Conservation (phyloP, 1,140 invertebrate genomes). For the Aphidius ervi region DNA sequence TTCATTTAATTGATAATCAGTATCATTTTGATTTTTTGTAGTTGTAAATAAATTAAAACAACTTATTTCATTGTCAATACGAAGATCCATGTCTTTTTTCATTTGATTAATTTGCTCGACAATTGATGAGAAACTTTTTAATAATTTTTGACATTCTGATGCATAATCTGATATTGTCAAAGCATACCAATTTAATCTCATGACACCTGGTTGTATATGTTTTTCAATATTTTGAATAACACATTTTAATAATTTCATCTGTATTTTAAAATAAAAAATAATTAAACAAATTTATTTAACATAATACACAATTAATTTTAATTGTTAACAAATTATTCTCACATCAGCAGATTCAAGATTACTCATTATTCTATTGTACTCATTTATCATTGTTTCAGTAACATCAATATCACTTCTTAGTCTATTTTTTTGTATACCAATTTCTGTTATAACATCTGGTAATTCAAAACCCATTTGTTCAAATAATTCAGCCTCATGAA, state of each 20-base stretch:
- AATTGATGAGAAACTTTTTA: constrained; percentile 61
- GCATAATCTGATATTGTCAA: constrained; percentile 74
- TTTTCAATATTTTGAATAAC: constrained; percentile 71
- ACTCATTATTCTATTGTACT: constrained; percentile 59
- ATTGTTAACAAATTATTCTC: constrained; percentile 32
- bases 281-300: constrained; percentile 1
- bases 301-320: no score
- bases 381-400: constrained; percentile 56
- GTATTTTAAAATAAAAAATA: constrained; percentile 15
- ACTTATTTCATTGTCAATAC: constrained; percentile 55
- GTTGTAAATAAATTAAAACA: constrained; percentile 58
- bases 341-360: constrained; percentile 62
- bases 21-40: constrained; percentile 30
- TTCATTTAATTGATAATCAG: constrained; percentile 23
- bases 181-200: constrained; percentile 79
- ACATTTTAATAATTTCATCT: constrained; percentile 63
- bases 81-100: constrained; percentile 63
- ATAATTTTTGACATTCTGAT: constrained; percentile 52
- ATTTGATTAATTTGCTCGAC: constrained; percentile 74
- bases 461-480: constrained; percentile 70
- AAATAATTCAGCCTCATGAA: constrained; percentile 72
- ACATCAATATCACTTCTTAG: constrained; percentile 61
- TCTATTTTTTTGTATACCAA: constrained; percentile 66
- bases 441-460: constrained; percentile 63
- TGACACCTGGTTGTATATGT: constrained; percentile 73